Percentiles rank a stretch among this genome's conserved stretches.
Conservation (phyloP, 2,113 vertebrate genomes). For the Pomatorhinus ruficollis region DNA sequence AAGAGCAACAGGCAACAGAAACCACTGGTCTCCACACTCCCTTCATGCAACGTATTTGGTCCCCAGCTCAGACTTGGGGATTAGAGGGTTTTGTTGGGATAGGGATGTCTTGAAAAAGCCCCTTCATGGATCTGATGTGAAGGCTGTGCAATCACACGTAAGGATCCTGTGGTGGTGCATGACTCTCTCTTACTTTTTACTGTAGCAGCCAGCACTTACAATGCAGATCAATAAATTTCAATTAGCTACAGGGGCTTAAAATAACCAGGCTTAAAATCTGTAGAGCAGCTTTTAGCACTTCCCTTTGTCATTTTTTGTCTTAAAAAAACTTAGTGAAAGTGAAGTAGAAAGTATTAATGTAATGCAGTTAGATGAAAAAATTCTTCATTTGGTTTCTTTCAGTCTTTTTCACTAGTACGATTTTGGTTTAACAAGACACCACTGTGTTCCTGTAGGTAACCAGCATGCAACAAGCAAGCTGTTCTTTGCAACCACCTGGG, state of each 20-base stretch:
- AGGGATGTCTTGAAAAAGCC: neutral
- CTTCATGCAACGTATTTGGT: neutral
- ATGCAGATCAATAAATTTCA: conserved; percentile 33
- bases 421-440: neutral
- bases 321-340: neutral
- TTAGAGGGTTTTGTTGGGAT: neutral
- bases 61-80: neutral
- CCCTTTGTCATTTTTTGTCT: neutral
- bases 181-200: neutral
- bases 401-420: neutral
- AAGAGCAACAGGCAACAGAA: neutral
- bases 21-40: neutral
- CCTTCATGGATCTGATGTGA: neutral
- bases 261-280: neutral
- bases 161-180: neutral
- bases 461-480: neutral
- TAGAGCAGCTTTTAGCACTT: neutral
- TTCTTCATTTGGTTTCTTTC: neutral
- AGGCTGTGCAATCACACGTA: neutral
- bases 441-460: neutral
- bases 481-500: neutral
- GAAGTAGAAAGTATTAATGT: neutral
- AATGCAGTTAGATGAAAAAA: neutral
- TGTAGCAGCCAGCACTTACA: neutral
- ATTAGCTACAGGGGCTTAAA: conserved; percentile 6